Conservation (phyloP, 2,113 vertebrate genomes). For the Struthio camelus region DNA sequence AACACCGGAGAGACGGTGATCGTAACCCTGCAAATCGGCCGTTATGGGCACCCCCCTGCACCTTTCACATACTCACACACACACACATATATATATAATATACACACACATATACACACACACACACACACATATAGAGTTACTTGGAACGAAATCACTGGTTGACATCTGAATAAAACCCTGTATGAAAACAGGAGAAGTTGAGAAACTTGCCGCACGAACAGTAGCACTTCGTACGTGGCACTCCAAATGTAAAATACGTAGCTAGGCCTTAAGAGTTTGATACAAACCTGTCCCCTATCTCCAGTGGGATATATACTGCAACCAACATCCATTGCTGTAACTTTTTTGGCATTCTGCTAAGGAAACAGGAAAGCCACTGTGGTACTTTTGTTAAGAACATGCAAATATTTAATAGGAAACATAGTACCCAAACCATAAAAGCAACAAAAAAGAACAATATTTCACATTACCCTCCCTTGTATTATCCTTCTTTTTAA, state of each 20-base stretch:
- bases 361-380: neutral
- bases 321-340: slow-evolving; percentile 76
- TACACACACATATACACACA: too few species aligned
- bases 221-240: fast-evolving
- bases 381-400: fast-evolving
- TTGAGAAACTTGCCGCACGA: too few species aligned
- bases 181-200: too few species aligned
- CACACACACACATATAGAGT: too few species aligned
- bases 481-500: neutral
- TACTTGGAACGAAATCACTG: fast-evolving
- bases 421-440: neutral
- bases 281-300: slow-evolving; percentile 75
- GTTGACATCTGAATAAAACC: fast-evolving
- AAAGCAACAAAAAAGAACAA: neutral
- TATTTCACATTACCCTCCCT: neutral
- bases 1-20: neutral
- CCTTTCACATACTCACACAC: too few species aligned
- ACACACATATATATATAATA: too few species aligned
- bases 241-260: fast-evolving
- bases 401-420: neutral
- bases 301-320: slow-evolving; percentile 82
- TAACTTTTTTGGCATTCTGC: slow-evolving; percentile 77
- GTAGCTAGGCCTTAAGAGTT: neutral
- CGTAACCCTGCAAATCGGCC: neutral
- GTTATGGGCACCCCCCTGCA: neutral